Evolutionary conservation across 2,797 vertebrate species (phyloP).

Genomic region (Otolemur crassicaudatus): DNA sequence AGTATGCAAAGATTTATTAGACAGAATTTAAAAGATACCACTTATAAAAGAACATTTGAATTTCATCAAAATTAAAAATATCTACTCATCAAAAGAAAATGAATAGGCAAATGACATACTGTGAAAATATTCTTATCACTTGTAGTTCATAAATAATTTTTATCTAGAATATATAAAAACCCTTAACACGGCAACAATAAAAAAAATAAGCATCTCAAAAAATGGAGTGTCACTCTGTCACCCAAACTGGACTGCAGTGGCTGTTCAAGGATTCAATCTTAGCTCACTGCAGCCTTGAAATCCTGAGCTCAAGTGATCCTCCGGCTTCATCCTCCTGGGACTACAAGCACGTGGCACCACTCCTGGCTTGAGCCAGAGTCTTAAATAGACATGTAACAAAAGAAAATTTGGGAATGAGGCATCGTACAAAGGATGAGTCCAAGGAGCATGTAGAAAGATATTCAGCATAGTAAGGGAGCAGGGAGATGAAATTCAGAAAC

Average conservation of each 20-base stretch:
- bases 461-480: neutral
- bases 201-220: neutral
- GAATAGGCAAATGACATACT: neutral
- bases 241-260: neutral
- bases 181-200: neutral
- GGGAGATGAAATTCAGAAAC: neutral
- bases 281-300: neutral
- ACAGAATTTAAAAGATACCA: neutral
- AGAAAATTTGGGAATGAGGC: neutral
- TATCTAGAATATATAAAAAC: neutral
- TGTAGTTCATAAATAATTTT: neutral
- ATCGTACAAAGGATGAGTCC: neutral
- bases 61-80: slow-evolving; percentile 22
- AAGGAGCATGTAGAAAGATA: neutral
- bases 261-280: neutral
- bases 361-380: neutral
- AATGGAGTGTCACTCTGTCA: neutral
- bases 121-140: neutral
- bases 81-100: slow-evolving; percentile 34
- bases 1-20: neutral
- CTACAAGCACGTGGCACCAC: neutral
- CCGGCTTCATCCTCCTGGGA: neutral
- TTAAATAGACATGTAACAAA: neutral
- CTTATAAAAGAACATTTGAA: neutral
- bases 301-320: neutral